phyloP scores from a whole-genome alignment of 1,140 invertebrate species.

The Meteorus sp. region DNA sequence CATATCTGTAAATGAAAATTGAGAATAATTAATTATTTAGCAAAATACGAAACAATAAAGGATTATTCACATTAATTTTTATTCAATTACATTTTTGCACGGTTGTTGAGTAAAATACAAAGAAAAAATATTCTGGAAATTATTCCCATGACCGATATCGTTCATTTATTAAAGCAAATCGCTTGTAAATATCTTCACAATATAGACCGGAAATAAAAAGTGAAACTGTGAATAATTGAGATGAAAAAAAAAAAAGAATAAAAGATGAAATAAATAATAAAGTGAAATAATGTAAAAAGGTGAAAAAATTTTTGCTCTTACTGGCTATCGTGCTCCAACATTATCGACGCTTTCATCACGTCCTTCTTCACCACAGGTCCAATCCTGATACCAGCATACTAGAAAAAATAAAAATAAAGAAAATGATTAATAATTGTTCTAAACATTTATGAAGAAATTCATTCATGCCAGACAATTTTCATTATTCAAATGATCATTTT shows the following conservation, averaged over 20 bases:
- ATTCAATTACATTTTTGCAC: background rate
- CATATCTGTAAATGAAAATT: slow-evolving; percentile 68
- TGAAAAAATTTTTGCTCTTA: slow-evolving; percentile 64
- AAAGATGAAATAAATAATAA: too few species aligned
- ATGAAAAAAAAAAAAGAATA: too few species aligned
- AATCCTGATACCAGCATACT: slow-evolving; percentile 98
- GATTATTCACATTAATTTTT: background rate
- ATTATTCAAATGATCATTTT: too few species aligned
- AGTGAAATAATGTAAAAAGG: too few species aligned
- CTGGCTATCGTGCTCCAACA: slow-evolving; percentile 98
- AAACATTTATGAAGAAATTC: too few species aligned
- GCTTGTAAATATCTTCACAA: too few species aligned
- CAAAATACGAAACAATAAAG: slow-evolving; percentile 1
- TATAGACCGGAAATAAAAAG: too few species aligned
- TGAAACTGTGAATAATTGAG: too few species aligned
- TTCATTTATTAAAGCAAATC: too few species aligned
- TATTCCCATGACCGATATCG: too few species aligned
- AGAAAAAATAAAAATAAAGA: slow-evolving; percentile 41
- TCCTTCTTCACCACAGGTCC: slow-evolving; percentile 99
- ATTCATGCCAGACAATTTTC: too few species aligned
- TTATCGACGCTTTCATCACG: slow-evolving; percentile 98
- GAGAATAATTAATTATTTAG: background rate
- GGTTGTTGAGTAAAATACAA: background rate
- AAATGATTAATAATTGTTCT: background rate
- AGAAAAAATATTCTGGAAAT: background rate